Evolutionary conservation across 2,888 invertebrate genomes (phyloP).

Genomic region (Meloe dianella): DNA sequence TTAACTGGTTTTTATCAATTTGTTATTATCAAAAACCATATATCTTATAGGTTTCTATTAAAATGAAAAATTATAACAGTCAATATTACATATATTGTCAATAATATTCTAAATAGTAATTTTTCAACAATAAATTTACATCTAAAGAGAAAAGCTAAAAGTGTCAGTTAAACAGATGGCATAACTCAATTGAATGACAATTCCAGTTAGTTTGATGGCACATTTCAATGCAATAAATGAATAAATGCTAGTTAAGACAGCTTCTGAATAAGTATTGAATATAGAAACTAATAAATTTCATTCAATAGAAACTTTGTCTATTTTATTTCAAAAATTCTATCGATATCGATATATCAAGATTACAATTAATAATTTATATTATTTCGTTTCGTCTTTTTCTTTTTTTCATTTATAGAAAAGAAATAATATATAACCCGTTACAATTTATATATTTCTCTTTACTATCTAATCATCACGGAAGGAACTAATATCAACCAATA

Average conservation of each 20-base stretch:
- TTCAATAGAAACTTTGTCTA: not conserved
- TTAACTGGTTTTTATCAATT: not conserved
- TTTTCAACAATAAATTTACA: not conserved
- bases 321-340: not conserved
- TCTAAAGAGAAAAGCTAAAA: not conserved
- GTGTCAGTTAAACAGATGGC: constrained; percentile 1
- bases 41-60: not conserved
- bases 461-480: constrained; percentile 29
- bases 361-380: not conserved
- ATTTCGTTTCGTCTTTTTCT: too few relatives aligned
- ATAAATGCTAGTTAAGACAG: not conserved
- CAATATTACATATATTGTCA: not conserved
- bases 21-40: not conserved
- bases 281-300: not conserved
- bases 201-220: not conserved
- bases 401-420: too few relatives aligned
- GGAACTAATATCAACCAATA: constrained; percentile 32
- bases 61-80: not conserved
- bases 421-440: constrained; percentile 17
- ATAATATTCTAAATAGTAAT: not conserved
- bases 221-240: not conserved
- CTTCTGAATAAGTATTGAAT: not conserved
- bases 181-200: not conserved
- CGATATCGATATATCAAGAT: not conserved
- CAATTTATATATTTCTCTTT: constrained; percentile 21